These are phyloP conservation scores for Gonatopus flavifemur DNA, from an alignment of 1,140 invertebrate species.

Conservation along the genomic window DNA sequence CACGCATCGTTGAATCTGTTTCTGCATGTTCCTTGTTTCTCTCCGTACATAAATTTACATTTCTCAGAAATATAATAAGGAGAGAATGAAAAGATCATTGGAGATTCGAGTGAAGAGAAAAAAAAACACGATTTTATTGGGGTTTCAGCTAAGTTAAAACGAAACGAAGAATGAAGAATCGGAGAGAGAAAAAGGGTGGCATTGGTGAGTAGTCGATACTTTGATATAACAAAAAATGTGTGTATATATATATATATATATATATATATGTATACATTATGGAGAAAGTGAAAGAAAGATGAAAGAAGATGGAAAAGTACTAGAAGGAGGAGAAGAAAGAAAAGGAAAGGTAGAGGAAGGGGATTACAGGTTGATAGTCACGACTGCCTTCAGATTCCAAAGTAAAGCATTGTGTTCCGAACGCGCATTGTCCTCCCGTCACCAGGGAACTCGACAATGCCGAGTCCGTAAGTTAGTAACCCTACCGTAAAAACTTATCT, in stretches of 20 bases:
- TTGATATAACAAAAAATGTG: no score
- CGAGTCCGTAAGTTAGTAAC: slow-evolving; percentile 50
- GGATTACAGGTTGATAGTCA: slow-evolving; percentile 38
- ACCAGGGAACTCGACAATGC: slow-evolving; percentile 46
- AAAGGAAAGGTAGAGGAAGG: slow-evolving; percentile 8
- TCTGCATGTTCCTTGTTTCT: no score
- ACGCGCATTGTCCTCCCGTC: slow-evolving; percentile 47
- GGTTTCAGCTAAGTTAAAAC: no score
- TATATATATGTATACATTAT: no score
- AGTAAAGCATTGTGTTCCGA: slow-evolving; percentile 48
- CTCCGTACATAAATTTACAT: no score
- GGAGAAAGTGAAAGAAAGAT: not conserved
- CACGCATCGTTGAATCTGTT: no score
- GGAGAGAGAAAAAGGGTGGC: not conserved
- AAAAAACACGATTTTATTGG: slow-evolving; percentile 22
- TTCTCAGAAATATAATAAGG: no score
- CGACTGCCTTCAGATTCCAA: slow-evolving; percentile 43
- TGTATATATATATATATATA: no score
- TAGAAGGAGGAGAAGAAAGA: not conserved
- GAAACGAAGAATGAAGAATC: not conserved
- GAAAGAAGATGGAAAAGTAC: not conserved
- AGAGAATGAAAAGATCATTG: no score
- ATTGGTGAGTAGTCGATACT: no score
- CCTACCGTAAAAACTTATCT: slow-evolving; percentile 50
- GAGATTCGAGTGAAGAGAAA: no score